These are phyloP conservation scores for Cheilosia vulpina DNA, from an alignment of 2,888 invertebrate species.

Conservation along the genomic window DNA sequence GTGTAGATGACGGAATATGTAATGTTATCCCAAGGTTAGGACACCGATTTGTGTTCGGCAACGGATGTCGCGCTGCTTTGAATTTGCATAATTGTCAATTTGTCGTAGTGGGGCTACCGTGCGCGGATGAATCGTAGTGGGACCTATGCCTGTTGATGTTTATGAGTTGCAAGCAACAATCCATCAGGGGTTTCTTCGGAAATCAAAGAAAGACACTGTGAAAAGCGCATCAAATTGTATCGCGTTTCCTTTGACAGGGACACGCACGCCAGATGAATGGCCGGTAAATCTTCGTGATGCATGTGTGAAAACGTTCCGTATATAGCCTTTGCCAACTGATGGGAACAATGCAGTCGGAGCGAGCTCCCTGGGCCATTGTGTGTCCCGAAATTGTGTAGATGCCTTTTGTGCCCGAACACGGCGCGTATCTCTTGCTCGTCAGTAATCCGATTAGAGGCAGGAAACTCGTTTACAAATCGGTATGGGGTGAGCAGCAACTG, in stretches of 20 bases:
- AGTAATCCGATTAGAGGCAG: slow-evolving; percentile 71
- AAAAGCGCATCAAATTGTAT: slow-evolving; percentile 71
- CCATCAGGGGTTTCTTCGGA: slow-evolving; percentile 47
- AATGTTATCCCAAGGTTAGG: slow-evolving; percentile 58
- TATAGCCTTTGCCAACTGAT: not conserved
- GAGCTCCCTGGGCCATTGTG: slow-evolving; percentile 42
- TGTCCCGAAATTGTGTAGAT: slow-evolving; percentile 48
- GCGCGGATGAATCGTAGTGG: slow-evolving; percentile 25
- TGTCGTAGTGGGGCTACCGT: slow-evolving; percentile 34
- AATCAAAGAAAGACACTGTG: slow-evolving; percentile 38
- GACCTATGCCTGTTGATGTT: slow-evolving; percentile 49
- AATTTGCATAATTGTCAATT: slow-evolving; percentile 74
- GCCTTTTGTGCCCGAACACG: slow-evolving; percentile 65
- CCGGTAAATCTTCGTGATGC: slow-evolving; percentile 71
- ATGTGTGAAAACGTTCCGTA: slow-evolving; percentile 70
- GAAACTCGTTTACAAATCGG: slow-evolving; percentile 66
- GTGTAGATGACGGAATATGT: slow-evolving; percentile 21
- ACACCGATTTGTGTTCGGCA: slow-evolving; percentile 40
- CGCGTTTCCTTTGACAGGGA: slow-evolving; percentile 68
- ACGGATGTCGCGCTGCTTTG: slow-evolving; percentile 50
- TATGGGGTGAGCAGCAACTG: slow-evolving; percentile 35
- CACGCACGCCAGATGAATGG: slow-evolving; percentile 67
- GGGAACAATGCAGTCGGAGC: slow-evolving; percentile 51
- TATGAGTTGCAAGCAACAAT: slow-evolving; percentile 49
- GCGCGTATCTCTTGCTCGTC: slow-evolving; percentile 48